These are phyloP conservation scores for Stratiolaelaps scimitus DNA, from an alignment of 1,140 invertebrate genomes.

Conservation along the genomic window DNA sequence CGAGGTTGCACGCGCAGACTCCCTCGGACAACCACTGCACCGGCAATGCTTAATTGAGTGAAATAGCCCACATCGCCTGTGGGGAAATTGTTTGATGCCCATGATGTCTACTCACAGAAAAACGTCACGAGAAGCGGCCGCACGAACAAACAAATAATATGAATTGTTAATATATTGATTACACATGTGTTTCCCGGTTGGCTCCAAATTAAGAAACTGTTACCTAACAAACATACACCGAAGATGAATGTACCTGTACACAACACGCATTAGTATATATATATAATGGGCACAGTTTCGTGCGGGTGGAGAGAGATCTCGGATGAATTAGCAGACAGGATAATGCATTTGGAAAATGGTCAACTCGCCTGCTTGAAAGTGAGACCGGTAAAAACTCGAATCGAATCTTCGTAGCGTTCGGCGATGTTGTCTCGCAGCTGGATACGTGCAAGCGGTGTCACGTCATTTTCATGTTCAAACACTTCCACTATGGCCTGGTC, in stretches of 20 bases:
- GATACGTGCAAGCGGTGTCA: background rate
- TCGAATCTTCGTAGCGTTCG: background rate
- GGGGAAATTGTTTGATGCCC: slow-evolving; percentile 1
- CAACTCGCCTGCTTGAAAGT: background rate
- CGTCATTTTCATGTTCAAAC: background rate
- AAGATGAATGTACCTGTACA: no score
- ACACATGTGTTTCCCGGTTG: no score
- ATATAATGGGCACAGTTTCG: no score
- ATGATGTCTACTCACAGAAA: slow-evolving; percentile 5
- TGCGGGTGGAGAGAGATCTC: no score
- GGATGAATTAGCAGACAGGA: no score
- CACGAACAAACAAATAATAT: no score
- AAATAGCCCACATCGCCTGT: background rate
- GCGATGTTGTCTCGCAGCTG: background rate
- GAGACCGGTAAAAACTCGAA: background rate
- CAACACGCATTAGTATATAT: no score
- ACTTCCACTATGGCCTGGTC: background rate
- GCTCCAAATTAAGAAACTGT: no score
- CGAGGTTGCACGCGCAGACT: background rate
- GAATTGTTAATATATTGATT: no score
- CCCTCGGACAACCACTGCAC: background rate
- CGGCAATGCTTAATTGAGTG: background rate
- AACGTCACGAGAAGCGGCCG: no score
- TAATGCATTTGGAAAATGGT: no score
- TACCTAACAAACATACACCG: no score